Base-by-base conservation (phyloP, 2,797 vertebrate genomes). In the Mastacembelus armatus region DNA sequence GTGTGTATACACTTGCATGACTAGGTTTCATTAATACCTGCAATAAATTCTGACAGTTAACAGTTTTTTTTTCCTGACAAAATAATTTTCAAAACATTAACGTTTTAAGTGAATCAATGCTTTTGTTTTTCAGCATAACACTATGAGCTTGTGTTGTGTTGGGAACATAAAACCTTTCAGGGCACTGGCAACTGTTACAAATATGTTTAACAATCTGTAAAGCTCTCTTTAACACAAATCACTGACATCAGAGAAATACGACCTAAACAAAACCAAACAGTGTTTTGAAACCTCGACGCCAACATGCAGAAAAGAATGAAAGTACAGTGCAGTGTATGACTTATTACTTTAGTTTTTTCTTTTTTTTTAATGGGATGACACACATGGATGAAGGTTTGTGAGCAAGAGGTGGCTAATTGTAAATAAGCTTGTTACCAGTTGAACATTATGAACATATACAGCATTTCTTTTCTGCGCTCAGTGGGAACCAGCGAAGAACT, bases 31-130 rank as follows among this genome's bases (percentile, higher is more conserved):
- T 71, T 72, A 78, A 81, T 69, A 89, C 72, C 85, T 91, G 88
- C 86, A 84, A 84, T 84, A 74, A 74, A 85, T 51, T 79, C 71
- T 90, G 81, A 91, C 80, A 81, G 68, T 67, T 58, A 80, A 84
- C 62, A 73, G 83, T 56, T 80, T 62, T 72, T 78, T 56, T 84
- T 80, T 86, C 83, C 83, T 75, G 82, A 86, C 81, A 85, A 86
- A 88, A 85, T 66, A 35, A 50, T 45, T 66, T 69, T 70, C 36
- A 71, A 86, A 80, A 85, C 66, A 72, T 68, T 48, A 87, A 85
- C 69, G 64, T 74, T 89, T 77, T 30, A 62, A 52, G 72, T 69
- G 88, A 86, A 71, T 73, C 55, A 82, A n/a, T n/a, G n/a, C n/a
- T n/a, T n/a, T n/a, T n/a, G n/a, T n/a, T n/a, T n/a, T n/a, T n/a